Conservation (phyloP, 2,888 invertebrate genomes). For the Coenonympha arcania region DNA sequence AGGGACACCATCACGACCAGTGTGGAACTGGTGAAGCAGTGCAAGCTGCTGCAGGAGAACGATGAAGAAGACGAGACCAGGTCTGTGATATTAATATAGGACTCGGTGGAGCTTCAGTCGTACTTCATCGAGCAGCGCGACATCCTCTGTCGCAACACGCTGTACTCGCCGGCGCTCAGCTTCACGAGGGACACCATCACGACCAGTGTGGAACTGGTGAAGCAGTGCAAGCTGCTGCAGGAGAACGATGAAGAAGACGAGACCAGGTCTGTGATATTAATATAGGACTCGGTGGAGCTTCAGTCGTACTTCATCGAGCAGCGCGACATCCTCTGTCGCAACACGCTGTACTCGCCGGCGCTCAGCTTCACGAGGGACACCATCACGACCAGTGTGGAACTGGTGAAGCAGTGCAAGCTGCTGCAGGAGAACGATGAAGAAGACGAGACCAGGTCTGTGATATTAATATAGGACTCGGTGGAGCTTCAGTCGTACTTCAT, state of each 20-base stretch:
- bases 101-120: conserved; percentile 3
- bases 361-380: too few species aligned
- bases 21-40: conserved; percentile 83
- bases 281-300: too few species aligned
- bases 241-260: conserved; percentile 24
- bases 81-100: too few species aligned
- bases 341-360: conserved; percentile 89
- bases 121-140: conserved; percentile 76
- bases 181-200: conserved; percentile 76
- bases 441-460: neutral
- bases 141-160: conserved; percentile 82
- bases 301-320: conserved; percentile 91
- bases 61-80: conserved; percentile 80
- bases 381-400: conserved; percentile 82
- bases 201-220: conserved; percentile 81
- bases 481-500: conserved; percentile 45
- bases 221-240: conserved; percentile 64
- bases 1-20: conserved; percentile 82
- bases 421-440: conserved; percentile 28
- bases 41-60: conserved; percentile 31
- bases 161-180: conserved; percentile 88
- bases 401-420: conserved; percentile 75
- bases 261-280: neutral
- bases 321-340: conserved; percentile 81
- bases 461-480: too few species aligned